Percentiles rank a stretch among this genome's conserved stretches.
Evolutionary conservation across 2,888 invertebrate genomes (phyloP).

Genomic region (Cerceris ruficornis): DNA sequence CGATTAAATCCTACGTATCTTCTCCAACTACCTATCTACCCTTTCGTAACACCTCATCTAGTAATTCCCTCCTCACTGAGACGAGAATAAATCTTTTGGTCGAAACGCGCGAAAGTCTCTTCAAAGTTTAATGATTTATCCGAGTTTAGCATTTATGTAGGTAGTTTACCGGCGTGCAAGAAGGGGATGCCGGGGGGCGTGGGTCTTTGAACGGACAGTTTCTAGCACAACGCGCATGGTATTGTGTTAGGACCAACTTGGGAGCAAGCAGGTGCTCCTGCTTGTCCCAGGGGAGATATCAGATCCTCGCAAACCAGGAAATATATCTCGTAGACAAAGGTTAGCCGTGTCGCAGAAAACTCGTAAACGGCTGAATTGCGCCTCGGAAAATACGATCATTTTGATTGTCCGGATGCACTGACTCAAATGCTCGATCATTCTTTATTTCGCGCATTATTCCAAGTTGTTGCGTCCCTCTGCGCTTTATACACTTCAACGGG

Average conservation of each 20-base stretch:
- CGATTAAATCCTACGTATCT: slow-evolving; percentile 10
- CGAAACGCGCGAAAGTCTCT: neutral
- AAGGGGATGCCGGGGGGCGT: neutral
- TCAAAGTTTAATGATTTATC: slow-evolving; percentile 24
- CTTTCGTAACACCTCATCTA: too few relatives aligned
- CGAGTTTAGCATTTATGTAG: slow-evolving; percentile 19
- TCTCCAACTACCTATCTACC: too few relatives aligned
- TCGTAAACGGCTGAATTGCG: slow-evolving; percentile 57
- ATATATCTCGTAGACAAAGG: slow-evolving; percentile 63
- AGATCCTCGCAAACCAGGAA: slow-evolving; percentile 60
- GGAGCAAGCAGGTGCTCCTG: slow-evolving; percentile 66
- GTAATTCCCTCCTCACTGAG: too few relatives aligned
- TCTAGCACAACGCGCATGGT: slow-evolving; percentile 45
- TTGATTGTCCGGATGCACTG: slow-evolving; percentile 15
- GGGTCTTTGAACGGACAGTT: slow-evolving; percentile 50
- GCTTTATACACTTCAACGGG: neutral
- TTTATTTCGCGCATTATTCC: neutral
- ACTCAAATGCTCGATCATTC: slow-evolving; percentile 13
- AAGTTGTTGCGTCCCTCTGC: neutral
- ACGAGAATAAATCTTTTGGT: slow-evolving; percentile 30
- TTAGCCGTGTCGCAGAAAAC: slow-evolving; percentile 55
- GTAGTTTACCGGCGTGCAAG: slow-evolving; percentile 25
- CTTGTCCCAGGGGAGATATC: slow-evolving; percentile 64
- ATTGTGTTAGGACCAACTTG: slow-evolving; percentile 65
- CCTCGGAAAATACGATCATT: slow-evolving; percentile 44